Conservation (phyloP, 64 coral and sea anemone genomes). For the Montipora efflorescens region DNA sequence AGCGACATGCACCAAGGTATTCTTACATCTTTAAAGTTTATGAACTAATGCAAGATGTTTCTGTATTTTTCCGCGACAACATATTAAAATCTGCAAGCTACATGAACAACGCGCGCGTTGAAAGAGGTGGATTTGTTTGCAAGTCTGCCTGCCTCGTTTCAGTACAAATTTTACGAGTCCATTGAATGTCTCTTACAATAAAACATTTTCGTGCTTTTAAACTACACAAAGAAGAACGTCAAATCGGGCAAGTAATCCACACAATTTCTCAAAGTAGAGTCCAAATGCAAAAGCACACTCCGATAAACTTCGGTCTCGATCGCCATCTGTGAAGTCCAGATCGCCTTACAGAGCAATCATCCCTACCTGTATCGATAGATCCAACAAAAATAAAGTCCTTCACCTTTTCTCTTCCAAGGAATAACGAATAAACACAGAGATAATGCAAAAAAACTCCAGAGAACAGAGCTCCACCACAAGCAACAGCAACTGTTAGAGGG, state of each 20-base stretch:
- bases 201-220: background rate
- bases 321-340: constrained; percentile 29
- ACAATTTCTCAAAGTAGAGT: constrained; percentile 1
- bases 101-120: too few relatives aligned
- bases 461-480: background rate
- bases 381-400: constrained; percentile 45
- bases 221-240: background rate
- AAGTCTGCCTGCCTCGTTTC: too few relatives aligned
- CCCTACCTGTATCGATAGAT: constrained; percentile 50
- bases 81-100: background rate
- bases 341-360: constrained; percentile 41
- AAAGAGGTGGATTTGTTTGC: background rate
- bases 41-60: background rate
- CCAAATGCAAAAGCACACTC: background rate
- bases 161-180: background rate
- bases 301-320: background rate
- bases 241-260: constrained; percentile 30
- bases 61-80: background rate
- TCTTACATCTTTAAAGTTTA: background rate
- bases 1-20: too few relatives aligned
- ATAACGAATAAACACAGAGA: background rate
- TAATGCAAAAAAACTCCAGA: background rate
- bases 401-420: constrained; percentile 29
- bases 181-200: background rate
- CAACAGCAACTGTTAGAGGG: background rate